phyloP scores from a whole-genome alignment of 2,888 invertebrate species.

The Punctoribates punctum region DNA sequence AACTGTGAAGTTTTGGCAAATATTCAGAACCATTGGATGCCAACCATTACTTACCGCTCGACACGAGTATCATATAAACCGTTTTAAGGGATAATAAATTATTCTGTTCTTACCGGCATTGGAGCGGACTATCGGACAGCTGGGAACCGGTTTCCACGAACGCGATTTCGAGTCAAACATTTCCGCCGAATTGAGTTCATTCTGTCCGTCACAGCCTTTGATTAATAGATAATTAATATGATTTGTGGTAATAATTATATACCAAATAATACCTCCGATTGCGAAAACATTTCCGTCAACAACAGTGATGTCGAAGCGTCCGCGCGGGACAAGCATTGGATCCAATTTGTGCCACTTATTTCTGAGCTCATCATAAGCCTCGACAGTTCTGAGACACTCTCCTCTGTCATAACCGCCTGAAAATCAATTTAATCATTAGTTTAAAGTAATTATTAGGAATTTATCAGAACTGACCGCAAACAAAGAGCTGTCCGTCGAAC shows the following conservation, averaged over 20 bases:
- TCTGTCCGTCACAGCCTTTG: conserved; percentile 69
- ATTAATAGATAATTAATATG: background rate
- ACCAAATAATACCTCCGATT: conserved; percentile 60
- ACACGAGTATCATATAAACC: background rate
- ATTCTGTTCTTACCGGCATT: conserved; percentile 60
- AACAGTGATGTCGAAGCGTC: conserved; percentile 72
- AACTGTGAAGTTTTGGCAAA: conserved; percentile 33
- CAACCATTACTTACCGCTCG: conserved; percentile 27
- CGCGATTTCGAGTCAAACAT: conserved; percentile 58
- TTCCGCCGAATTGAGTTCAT: conserved; percentile 71
- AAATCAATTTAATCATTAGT: conserved; percentile 44
- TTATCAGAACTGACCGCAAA: conserved; percentile 64
- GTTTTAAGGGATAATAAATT: background rate
- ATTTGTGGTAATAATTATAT: background rate
- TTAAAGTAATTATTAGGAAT: conserved; percentile 4
- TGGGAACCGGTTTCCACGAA: conserved; percentile 59
- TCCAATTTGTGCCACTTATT: conserved; percentile 68
- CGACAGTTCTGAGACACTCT: conserved; percentile 71
- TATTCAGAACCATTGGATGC: conserved; percentile 15
- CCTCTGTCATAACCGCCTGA: conserved; percentile 75
- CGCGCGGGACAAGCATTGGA: conserved; percentile 70
- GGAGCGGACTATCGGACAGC: conserved; percentile 63
- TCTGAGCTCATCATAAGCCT: conserved; percentile 66
- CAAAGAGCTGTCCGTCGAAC: conserved; percentile 66
- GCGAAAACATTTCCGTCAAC: conserved; percentile 68